These are phyloP conservation scores for Ptychadena robeensis DNA, from an alignment of 2,797 vertebrate genomes.

Conservation along the genomic window DNA sequence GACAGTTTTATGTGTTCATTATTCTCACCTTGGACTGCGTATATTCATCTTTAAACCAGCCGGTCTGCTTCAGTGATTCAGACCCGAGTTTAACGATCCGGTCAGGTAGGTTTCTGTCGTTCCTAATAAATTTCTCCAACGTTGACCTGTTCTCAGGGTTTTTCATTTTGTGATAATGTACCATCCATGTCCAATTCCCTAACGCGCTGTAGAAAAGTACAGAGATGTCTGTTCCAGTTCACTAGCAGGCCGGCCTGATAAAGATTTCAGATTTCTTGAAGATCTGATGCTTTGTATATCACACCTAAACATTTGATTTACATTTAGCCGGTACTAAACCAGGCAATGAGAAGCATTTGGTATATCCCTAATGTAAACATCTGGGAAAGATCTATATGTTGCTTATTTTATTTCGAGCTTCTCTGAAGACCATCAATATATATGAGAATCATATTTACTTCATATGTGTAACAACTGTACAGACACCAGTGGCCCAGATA, in stretches of 20 bases:
- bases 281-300: constrained; percentile 49
- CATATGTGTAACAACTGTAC: constrained; percentile 41
- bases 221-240: constrained; percentile 23
- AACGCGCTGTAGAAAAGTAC: not conserved
- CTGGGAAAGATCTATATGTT: constrained; percentile 55
- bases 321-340: constrained; percentile 27
- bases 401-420: constrained; percentile 52
- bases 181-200: not conserved
- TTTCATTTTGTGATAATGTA: constrained; percentile 18
- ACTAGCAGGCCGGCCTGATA: constrained; percentile 20
- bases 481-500: constrained; percentile 35
- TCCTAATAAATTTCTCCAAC: not conserved
- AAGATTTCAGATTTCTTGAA: constrained; percentile 20
- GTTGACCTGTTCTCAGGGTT: not conserved
- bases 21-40: constrained; percentile 8
- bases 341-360: constrained; percentile 39
- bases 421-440: constrained; percentile 34
- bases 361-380: constrained; percentile 61
- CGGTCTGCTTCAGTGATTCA: not conserved
- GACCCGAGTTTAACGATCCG: not conserved
- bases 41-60: not conserved
- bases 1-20: constrained; percentile 29
- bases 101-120: not conserved
- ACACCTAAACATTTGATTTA: constrained; percentile 57
- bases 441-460: constrained; percentile 34